These are phyloP conservation scores for Nerophis ophidion DNA, from an alignment of 2,113 vertebrate genomes.

Conservation along the genomic window DNA sequence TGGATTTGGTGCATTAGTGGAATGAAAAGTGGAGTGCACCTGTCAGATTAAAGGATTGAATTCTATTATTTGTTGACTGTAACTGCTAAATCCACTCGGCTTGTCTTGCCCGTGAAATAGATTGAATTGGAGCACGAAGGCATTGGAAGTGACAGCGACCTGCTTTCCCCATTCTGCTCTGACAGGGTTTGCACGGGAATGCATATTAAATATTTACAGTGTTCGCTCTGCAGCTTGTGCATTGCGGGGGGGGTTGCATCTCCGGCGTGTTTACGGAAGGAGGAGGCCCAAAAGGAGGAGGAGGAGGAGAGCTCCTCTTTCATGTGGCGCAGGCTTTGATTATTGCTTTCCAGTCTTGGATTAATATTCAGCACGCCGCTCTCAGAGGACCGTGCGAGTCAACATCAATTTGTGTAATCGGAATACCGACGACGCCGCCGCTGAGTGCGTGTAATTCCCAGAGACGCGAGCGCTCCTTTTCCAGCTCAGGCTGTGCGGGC, in stretches of 20 bases:
- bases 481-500: conserved; percentile 10
- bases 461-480: conserved; percentile 23
- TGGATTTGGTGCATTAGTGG: conserved; percentile 61
- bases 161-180: conserved; percentile 45
- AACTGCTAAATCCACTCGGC: conserved; percentile 56
- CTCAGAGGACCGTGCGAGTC: conserved; percentile 51
- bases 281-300: conserved; percentile 16
- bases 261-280: conserved; percentile 23
- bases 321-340: conserved; percentile 58
- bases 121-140: conserved; percentile 53
- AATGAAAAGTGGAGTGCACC: conserved; percentile 66
- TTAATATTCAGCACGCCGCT: conserved; percentile 54
- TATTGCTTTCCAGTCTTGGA: conserved; percentile 52
- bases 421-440: conserved; percentile 45
- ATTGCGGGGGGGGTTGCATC: conserved; percentile 5
- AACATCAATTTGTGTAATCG: conserved; percentile 56
- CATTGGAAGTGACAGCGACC: conserved; percentile 36
- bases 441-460: conserved; percentile 26
- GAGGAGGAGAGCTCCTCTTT: conserved; percentile 40
- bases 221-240: conserved; percentile 22
- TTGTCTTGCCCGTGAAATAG: conserved; percentile 45
- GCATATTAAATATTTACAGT: conserved; percentile 56
- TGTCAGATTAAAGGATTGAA: conserved; percentile 68
- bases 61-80: conserved; percentile 60
- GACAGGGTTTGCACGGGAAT: conserved; percentile 33